phyloP scores from a whole-genome alignment of 2,888 invertebrate species.

The Yponomeuta sedellus region DNA sequence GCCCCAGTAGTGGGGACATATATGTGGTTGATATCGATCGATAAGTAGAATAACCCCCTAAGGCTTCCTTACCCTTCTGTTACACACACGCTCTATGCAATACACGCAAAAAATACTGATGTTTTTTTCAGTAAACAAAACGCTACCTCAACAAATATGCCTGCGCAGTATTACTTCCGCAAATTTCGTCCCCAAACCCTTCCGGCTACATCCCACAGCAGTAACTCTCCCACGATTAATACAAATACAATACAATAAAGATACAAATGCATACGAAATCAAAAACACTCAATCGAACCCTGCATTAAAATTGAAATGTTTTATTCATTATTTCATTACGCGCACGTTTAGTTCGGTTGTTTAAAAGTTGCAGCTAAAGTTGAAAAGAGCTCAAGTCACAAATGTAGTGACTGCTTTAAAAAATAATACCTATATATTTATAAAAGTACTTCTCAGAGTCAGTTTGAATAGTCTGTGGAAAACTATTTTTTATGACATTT shows the following conservation, averaged over 20 bases:
- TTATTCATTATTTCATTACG: slow-evolving; percentile 49
- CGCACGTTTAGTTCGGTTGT: slow-evolving; percentile 4
- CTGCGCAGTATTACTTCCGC: slow-evolving; percentile 36
- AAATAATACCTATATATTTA: too few species aligned
- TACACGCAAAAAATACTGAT: not conserved
- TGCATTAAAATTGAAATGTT: slow-evolving; percentile 36
- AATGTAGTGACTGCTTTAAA: too few species aligned
- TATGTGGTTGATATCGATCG: too few species aligned
- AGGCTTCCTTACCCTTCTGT: too few species aligned
- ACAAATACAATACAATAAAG: slow-evolving; percentile 45
- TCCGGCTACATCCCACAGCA: slow-evolving; percentile 51
- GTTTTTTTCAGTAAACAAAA: not conserved
- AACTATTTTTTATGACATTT: too few species aligned
- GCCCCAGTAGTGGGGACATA: not conserved
- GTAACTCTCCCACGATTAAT: slow-evolving; percentile 55
- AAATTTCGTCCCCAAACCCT: slow-evolving; percentile 41
- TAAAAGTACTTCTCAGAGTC: too few species aligned
- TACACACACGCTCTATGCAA: too few species aligned
- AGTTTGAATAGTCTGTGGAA: too few species aligned
- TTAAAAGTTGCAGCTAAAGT: slow-evolving; percentile 19
- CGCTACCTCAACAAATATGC: not conserved
- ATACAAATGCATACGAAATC: slow-evolving; percentile 47
- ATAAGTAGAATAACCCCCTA: too few species aligned
- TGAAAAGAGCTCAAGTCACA: not conserved
- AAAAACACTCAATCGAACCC: slow-evolving; percentile 22